Evolutionary conservation across 30 jellyfish, hydroid and myxozoan genomes (phyloP), one percentile per base, ranked within the genome.

Genomic region (Nemopilema nomurai): DNA sequence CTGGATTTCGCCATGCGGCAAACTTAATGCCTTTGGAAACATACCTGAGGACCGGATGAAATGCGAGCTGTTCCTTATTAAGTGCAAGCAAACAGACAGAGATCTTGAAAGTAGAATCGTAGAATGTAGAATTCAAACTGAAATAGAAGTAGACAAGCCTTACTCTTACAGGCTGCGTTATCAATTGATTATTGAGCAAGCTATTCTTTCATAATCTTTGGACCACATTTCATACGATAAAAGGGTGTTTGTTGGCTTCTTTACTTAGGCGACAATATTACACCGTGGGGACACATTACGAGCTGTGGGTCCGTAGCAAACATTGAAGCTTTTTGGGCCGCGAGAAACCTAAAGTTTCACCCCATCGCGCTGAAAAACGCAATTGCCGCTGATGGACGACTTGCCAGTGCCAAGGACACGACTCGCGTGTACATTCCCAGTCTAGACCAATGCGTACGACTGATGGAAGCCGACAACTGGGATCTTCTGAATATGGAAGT

Each of bases 241-340:
- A 13, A 3, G 13, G 13, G 57, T 41, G 13, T 41, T 3, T 41
- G 57, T 41, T 41, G 6, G 57, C 57, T 41, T 63, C 67, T 70
- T 70, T 74, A 6, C n/a, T 51, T 33, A 77, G 87, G 67, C 30
- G 71, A 50, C 20, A 69, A 32, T 0, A 65, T 21, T 4, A 31
- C 20, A 32, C 96, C 96, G 17, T 87, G 96, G 96, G 96, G 88
- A 1, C 96, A 87, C 65, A 9, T 87, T 13, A 87, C 96, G 31
- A 65, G 96, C 30, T 87, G 96, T 71, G 96, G 96, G 18, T 77
- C 96, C 6, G 79, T 87, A 0, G 87, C 96, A 16, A 87, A 87
- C 33, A 87, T 87, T 50, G 96, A 87, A 51, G 91, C 96, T 24
- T 27, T 87, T 27, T 87, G 96, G 96, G 90, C 92, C 20, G 91